Percentiles rank a stretch among this genome's conserved stretches.
These are phyloP conservation scores for Aegithalos caudatus DNA, from an alignment of 2,113 vertebrate genomes.

Conservation along the genomic window DNA sequence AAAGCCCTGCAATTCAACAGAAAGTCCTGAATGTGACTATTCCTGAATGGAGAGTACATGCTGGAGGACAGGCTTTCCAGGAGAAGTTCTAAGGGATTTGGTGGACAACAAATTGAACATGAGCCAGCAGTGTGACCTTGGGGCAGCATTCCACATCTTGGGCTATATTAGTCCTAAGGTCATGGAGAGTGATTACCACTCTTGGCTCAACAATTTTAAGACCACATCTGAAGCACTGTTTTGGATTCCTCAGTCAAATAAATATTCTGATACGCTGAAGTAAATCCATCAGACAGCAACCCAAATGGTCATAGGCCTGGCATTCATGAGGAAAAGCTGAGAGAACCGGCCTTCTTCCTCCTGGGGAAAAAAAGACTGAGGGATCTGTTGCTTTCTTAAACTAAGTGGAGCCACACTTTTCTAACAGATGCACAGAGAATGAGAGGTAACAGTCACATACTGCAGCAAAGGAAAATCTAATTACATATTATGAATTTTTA, in stretches of 20 bases:
- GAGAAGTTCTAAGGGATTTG: neutral
- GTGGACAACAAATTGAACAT: neutral
- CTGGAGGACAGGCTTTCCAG: neutral
- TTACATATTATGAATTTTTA: neutral
- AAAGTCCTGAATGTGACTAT: neutral
- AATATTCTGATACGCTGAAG: neutral
- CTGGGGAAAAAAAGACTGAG: neutral
- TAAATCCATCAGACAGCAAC: neutral
- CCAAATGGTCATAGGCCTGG: neutral
- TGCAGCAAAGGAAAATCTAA: neutral
- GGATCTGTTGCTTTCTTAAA: neutral
- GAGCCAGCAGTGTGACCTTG: neutral
- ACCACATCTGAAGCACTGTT: neutral
- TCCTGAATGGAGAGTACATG: neutral
- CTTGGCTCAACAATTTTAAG: neutral
- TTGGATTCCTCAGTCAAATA: neutral
- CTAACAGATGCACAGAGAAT: neutral
- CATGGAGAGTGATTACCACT: neutral
- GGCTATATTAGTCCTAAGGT: neutral
- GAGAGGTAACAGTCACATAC: neutral
- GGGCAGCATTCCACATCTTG: neutral
- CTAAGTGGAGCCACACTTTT: neutral
- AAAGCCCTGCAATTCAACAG: neutral
- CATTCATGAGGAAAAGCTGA: neutral
- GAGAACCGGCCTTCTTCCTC: neutral